A percentile compares a stretch with the other conserved stretches of the same genome.
Evolutionary conservation across 2,888 invertebrate species (phyloP).

Genomic region (Congeria kusceri): DNA sequence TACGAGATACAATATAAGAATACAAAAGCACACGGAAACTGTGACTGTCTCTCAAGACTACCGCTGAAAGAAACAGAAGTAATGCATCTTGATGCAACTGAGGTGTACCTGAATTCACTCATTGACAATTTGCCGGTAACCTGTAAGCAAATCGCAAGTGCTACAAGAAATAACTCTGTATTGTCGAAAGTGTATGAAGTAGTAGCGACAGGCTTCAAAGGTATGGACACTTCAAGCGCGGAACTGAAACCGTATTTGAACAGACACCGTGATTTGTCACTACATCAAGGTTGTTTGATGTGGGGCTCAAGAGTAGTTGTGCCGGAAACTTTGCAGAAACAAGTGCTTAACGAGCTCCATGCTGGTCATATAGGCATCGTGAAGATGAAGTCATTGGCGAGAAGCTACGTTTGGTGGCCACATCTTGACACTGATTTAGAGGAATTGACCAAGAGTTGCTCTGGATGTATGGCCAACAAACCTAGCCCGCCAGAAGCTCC

Average conservation of each 20-base stretch:
- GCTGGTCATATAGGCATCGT: conserved; percentile 72
- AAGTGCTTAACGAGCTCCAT: conserved; percentile 72
- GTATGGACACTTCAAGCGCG: too few species aligned
- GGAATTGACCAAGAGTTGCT: too few species aligned
- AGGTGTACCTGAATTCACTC: conserved; percentile 51
- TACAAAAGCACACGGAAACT: conserved; percentile 52
- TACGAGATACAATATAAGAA: conserved; percentile 41
- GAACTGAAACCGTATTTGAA: too few species aligned
- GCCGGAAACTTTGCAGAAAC: conserved; percentile 60
- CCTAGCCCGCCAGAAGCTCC: conserved; percentile 60
- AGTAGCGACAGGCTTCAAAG: too few species aligned
- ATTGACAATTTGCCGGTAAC: conserved; percentile 73
- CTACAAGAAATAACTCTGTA: conserved; percentile 36
- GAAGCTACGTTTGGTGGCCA: conserved; percentile 71
- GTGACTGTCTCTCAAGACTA: conserved; percentile 51
- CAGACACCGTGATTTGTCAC: too few species aligned
- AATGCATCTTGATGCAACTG: conserved; percentile 20
- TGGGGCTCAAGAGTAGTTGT: conserved; percentile 73
- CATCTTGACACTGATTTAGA: too few species aligned
- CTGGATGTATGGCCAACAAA: conserved; percentile 34
- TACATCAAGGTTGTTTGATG: too few species aligned
- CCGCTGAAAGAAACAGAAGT: conserved; percentile 20
- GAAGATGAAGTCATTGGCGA: conserved; percentile 74
- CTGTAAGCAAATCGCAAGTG: conserved; percentile 18
- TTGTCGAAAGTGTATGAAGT: conserved; percentile 41